Evolutionary conservation across 2,113 vertebrate species (phyloP).

Genomic region (Phaethornis superciliosus): DNA sequence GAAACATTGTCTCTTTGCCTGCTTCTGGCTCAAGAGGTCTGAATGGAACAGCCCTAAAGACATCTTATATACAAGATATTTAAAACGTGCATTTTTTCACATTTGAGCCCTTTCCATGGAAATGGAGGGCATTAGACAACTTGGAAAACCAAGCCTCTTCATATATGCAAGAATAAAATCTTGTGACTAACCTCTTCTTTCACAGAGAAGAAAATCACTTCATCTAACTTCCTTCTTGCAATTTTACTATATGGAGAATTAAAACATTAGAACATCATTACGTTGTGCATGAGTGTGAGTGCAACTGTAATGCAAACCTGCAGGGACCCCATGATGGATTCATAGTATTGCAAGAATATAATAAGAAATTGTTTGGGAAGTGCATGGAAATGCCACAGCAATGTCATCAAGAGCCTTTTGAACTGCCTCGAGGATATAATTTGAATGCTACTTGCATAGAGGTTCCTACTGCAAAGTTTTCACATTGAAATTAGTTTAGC

Average conservation of each 20-base stretch:
- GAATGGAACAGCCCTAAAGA: neutral
- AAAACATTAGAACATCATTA: neutral
- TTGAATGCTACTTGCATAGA: neutral
- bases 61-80: neutral
- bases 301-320: accelerated
- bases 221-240: neutral
- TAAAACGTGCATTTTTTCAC: neutral
- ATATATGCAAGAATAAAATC: neutral
- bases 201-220: neutral
- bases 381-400: neutral
- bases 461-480: neutral
- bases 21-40: neutral
- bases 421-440: neutral
- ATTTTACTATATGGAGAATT: neutral
- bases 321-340: neutral
- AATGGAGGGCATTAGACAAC: neutral
- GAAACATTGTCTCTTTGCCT: neutral
- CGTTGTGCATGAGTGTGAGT: neutral
- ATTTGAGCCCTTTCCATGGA: neutral
- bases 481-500: neutral
- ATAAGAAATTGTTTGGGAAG: neutral
- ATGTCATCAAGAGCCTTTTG: neutral
- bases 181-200: neutral
- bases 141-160: neutral
- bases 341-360: neutral